These are phyloP conservation scores for Malacoraja senta DNA, from an alignment of 2,797 vertebrate genomes.

Conservation along the genomic window DNA sequence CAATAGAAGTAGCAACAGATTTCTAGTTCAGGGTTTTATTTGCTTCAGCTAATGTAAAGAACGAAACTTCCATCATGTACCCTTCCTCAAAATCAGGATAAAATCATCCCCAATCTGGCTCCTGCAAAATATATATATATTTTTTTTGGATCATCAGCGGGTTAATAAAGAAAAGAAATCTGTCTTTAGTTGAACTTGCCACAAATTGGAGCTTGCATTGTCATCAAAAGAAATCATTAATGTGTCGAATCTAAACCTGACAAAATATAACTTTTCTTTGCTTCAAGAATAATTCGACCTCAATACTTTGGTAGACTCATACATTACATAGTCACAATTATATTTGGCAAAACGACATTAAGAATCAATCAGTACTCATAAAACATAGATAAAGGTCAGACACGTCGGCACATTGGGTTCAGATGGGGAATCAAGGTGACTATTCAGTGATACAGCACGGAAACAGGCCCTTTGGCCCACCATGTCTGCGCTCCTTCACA, in stretches of 20 bases:
- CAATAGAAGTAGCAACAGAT: no score
- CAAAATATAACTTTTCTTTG: background rate
- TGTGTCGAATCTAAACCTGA: background rate
- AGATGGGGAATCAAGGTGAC: background rate
- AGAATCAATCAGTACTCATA: background rate
- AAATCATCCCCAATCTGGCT: no score
- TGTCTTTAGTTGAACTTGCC: no score
- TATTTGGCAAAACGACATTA: background rate
- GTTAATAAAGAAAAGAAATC: background rate
- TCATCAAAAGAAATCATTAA: background rate
- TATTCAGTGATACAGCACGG: no score
- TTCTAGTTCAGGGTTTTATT: no score
- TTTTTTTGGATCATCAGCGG: background rate
- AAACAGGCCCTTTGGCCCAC: no score
- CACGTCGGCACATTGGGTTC: background rate
- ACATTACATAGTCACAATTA: background rate
- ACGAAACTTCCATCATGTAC: no score
- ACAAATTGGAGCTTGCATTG: background rate
- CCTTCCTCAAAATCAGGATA: no score
- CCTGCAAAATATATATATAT: no score
- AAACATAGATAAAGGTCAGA: background rate
- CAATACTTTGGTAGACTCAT: background rate
- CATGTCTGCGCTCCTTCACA: no score
- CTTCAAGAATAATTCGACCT: background rate
- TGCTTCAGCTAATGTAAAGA: no score